A percentile compares a stretch with the other conserved stretches of the same genome.
Evolutionary conservation across 2,888 invertebrate genomes (phyloP).

Genomic region (Unio pictorum): DNA sequence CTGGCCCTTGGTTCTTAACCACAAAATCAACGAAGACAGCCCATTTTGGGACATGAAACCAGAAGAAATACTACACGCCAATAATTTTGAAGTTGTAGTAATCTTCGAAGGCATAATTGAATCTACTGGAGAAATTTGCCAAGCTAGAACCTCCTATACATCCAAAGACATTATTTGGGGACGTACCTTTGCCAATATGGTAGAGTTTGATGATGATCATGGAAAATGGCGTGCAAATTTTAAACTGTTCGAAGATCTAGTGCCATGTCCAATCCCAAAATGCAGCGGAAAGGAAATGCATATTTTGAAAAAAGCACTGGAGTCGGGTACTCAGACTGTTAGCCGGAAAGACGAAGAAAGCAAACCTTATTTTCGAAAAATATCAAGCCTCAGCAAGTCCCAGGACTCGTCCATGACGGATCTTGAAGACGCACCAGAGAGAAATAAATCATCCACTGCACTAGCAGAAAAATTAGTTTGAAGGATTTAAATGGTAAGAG

Average conservation of each 20-base stretch:
- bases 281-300: conserved; percentile 88
- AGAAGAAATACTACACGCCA: conserved; percentile 85
- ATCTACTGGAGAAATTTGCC: conserved; percentile 79
- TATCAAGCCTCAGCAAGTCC: conserved; percentile 19
- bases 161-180: conserved; percentile 69
- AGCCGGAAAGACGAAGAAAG: conserved; percentile 5
- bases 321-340: conserved; percentile 12
- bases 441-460: too few relatives aligned
- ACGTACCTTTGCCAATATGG: conserved; percentile 60
- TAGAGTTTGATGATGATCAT: conserved; percentile 60
- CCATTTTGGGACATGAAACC: conserved; percentile 92
- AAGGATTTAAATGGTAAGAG: not conserved
- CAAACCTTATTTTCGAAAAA: conserved; percentile 18
- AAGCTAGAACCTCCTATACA: conserved; percentile 72
- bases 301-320: conserved; percentile 18
- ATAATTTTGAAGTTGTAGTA: conserved; percentile 94
- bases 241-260: conserved; percentile 52
- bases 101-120: conserved; percentile 93
- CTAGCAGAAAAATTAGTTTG: not conserved
- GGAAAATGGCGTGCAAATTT: conserved; percentile 56
- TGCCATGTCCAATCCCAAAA: conserved; percentile 70
- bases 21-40: conserved; percentile 90
- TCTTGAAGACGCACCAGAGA: too few relatives aligned
- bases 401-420: conserved; percentile 6
- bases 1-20: conserved; percentile 97